Evolutionary conservation across 2,113 vertebrate genomes (phyloP).

Genomic region (Sander lucioperca): DNA sequence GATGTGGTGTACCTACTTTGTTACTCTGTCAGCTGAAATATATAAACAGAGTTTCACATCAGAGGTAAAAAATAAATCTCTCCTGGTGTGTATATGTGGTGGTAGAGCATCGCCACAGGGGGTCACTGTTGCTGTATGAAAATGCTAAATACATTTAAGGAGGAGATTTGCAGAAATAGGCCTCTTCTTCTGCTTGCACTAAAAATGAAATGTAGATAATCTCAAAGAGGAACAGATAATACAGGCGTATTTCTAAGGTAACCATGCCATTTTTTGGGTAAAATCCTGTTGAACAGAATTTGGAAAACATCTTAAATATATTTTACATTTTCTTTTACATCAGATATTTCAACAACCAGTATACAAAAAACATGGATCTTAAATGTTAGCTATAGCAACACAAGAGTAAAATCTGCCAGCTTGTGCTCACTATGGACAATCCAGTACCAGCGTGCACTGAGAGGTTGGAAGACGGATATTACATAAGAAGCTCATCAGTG

Average conservation of each 20-base stretch:
- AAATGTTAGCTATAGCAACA: neutral
- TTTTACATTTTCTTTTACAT: neutral
- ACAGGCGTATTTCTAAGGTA: neutral
- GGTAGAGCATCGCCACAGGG: slow-evolving; percentile 61
- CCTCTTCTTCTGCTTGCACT: neutral
- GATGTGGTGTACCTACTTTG: slow-evolving; percentile 5
- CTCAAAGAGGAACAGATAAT: neutral
- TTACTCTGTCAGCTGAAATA: slow-evolving; percentile 29
- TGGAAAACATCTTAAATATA: neutral
- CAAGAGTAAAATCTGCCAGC: slow-evolving; percentile 27
- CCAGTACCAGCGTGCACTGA: slow-evolving; percentile 47
- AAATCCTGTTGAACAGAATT: neutral
- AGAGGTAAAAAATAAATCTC: slow-evolving; percentile 35
- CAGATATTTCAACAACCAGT: slow-evolving; percentile 7
- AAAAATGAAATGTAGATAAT: slow-evolving; percentile 3
- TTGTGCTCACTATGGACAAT: slow-evolving; percentile 48
- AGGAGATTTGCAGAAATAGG: slow-evolving; percentile 6
- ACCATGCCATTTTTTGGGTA: neutral
- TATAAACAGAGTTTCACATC: slow-evolving; percentile 25
- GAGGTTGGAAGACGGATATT: slow-evolving; percentile 72
- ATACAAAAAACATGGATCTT: neutral
- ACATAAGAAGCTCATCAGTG: slow-evolving; percentile 83
- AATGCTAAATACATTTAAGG: slow-evolving; percentile 24
- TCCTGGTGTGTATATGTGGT: slow-evolving; percentile 33
- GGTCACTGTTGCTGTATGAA: slow-evolving; percentile 73